phyloP scores from a whole-genome alignment of 2,113 vertebrate species.

The Macquaria australasica region DNA sequence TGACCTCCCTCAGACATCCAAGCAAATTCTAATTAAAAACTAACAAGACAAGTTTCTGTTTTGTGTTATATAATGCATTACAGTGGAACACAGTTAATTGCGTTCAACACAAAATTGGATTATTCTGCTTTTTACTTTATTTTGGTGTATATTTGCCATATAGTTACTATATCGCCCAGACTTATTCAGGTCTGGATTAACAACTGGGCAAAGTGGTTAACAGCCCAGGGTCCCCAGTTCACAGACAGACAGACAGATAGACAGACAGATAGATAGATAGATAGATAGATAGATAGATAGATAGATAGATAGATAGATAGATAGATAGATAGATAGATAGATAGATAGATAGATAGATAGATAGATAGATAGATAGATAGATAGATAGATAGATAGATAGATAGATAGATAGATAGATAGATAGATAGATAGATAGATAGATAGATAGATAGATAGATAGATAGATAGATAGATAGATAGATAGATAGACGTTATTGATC shows the following conservation, averaged over 20 bases:
- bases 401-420: too few relatives aligned
- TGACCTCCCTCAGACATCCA: constrained; percentile 14
- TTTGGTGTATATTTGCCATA: neutral
- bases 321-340: too few relatives aligned
- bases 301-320: too few relatives aligned
- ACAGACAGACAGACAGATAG: neutral
- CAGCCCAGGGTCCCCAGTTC: neutral
- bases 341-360: too few relatives aligned
- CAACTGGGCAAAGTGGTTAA: neutral
- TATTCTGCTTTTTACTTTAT: neutral
- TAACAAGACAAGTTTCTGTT: neutral
- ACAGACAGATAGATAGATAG: too few relatives aligned
- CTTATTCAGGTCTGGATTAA: neutral
- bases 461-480: too few relatives aligned
- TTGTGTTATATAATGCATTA: neutral
- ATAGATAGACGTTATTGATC: too few relatives aligned
- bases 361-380: too few relatives aligned
- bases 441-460: too few relatives aligned
- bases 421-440: too few relatives aligned
- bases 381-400: too few relatives aligned
- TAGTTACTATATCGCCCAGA: neutral
- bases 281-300: too few relatives aligned
- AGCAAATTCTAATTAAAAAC: constrained; percentile 24
- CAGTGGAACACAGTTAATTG: neutral
- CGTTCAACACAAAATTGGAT: neutral